Conservation (phyloP, 1,140 invertebrate genomes). For the Drosophila watanabei region DNA sequence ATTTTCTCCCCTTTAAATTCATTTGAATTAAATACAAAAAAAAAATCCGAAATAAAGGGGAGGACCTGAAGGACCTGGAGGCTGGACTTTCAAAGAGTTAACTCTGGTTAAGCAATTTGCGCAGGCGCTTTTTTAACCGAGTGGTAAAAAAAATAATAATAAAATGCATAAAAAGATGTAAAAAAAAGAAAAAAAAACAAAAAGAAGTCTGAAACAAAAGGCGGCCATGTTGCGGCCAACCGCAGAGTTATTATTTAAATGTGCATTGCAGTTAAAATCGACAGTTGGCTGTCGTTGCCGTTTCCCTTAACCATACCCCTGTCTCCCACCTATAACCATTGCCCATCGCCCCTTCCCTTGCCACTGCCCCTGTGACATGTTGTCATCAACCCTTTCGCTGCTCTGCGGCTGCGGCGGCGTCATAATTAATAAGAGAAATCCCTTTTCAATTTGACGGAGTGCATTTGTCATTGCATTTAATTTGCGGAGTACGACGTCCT, state of each 20-base stretch:
- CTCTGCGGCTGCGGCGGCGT: slow-evolving; percentile 74
- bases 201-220: slow-evolving; percentile 69
- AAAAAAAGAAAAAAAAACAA: slow-evolving; percentile 22
- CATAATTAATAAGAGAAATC: slow-evolving; percentile 85
- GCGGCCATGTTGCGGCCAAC: slow-evolving; percentile 80
- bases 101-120: slow-evolving; percentile 69
- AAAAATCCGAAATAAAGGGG: slow-evolving; percentile 5
- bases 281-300: slow-evolving; percentile 67
- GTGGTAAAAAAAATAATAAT: slow-evolving; percentile 35
- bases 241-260: slow-evolving; percentile 84
- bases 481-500: slow-evolving; percentile 68
- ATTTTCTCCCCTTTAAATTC: slow-evolving; percentile 28
- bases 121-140: slow-evolving; percentile 72
- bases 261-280: slow-evolving; percentile 77
- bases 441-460: slow-evolving; percentile 85
- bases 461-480: slow-evolving; percentile 85
- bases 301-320: slow-evolving; percentile 11
- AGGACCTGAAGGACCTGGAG: slow-evolving; percentile 25
- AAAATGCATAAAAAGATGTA: slow-evolving; percentile 47
- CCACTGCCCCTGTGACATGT: slow-evolving; percentile 50
- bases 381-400: slow-evolving; percentile 73
- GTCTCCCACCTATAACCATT: background rate
- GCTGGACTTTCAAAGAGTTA: slow-evolving; percentile 54
- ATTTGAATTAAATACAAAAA: slow-evolving; percentile 61
- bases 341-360: slow-evolving; percentile 13